Conservation (phyloP, 2,888 invertebrate genomes). For the Scelioninae gen. 1 region DNA sequence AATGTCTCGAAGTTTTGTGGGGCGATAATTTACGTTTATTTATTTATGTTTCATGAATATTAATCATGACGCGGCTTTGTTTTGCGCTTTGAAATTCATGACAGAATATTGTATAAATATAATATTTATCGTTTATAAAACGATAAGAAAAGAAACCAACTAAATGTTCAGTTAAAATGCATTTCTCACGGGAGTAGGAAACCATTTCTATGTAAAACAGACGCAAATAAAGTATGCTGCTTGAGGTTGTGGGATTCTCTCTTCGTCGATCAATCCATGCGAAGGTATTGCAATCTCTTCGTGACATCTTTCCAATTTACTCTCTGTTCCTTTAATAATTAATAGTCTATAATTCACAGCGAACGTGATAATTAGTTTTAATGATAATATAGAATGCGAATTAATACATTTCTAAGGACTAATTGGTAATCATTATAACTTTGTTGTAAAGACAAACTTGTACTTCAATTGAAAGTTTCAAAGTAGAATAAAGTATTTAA, state of each 20-base stretch:
- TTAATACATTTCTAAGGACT: no score
- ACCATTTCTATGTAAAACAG: constrained; percentile 72
- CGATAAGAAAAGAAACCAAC: constrained; percentile 51
- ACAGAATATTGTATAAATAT: constrained; percentile 40
- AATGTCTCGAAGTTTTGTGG: background rate
- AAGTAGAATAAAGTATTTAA: no score
- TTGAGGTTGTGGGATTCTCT: constrained; percentile 49
- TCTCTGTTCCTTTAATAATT: constrained; percentile 46
- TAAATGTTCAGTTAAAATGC: constrained; percentile 70
- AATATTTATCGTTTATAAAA: constrained; percentile 61
- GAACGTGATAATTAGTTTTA: background rate
- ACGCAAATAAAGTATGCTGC: constrained; percentile 69
- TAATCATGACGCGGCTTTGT: constrained; percentile 2
- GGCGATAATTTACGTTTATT: background rate
- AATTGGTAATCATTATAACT: no score
- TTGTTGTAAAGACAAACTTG: no score
- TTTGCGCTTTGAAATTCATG: constrained; percentile 18
- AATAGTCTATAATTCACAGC: constrained; percentile 1
- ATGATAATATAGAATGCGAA: background rate
- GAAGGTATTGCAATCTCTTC: constrained; percentile 53
- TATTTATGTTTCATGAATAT: constrained; percentile 15
- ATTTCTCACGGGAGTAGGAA: constrained; percentile 69
- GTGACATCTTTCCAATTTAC: constrained; percentile 49
- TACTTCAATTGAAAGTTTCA: no score
- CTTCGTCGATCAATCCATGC: constrained; percentile 62